Base-by-base conservation (phyloP, 2,888 invertebrate species). In the Athalia circularis region DNA sequence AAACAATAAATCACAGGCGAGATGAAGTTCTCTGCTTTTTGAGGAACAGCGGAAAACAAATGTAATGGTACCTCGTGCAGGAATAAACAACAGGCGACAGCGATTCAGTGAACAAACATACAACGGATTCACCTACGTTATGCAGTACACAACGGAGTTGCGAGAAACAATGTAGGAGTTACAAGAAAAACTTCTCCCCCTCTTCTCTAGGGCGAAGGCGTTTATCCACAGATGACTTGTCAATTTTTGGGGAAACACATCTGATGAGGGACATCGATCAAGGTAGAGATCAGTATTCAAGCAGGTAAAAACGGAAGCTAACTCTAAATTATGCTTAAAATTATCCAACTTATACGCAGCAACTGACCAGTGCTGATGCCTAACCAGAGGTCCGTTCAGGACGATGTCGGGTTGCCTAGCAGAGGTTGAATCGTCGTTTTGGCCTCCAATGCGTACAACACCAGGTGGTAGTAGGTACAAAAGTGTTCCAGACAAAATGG, bases 301-400 rank as follows among this genome's bases (percentile, higher is more conserved):
- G 52, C 47, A 74, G 75, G 65, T 13, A 13, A n/a, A 59, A 57
- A 74, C 29, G n/a, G 29, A 78, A 57, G 50, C 78, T 78, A 52
- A 13, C 45, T 8, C 54, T 54, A 65, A 43, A 48, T 29, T 29
- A 15, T 48, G 52, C 13, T 77, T 65, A 57, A 45, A 70, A 70
- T 57, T 59, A 74, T 78, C 72, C 75, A 62, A 65, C 67, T 74
- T 59, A 65, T 57, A 52, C 7, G 45, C 72, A 47, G n/a, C 50
- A 78, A 89, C 90, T 88, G 90, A 93, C 93, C 94, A 94, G 87
- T 94, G 94, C 80, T 92, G 90, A 77, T 92, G 91, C 11, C 92
- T 92, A 82, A 94, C 93, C 57, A 94, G 89, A 0, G 93, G 93
- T 43, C 94, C 94, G 80, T 91, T 92, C 67, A 94, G 90, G 59